Evolutionary conservation across 1,140 invertebrate species (phyloP), one percentile per base, ranked within the genome.

Genomic region (Bombus waltoni): DNA sequence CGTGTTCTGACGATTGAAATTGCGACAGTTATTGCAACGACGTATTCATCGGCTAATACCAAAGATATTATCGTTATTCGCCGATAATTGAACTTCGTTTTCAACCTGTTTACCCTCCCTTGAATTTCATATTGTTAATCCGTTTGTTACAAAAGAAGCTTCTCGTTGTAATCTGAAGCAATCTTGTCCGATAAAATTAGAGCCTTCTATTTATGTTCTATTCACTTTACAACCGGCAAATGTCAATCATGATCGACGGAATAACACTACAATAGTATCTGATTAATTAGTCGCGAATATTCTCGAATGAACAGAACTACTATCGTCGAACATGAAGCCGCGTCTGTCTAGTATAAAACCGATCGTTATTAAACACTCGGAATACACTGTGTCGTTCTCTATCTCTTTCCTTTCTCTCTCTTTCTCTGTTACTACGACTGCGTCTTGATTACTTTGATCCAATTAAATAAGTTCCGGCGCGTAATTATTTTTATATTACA

Each of bases 401-500:
- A 38, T 22, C 3, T 35, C 8, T 15, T 13, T 13, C 6, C 42
- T 32, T 25, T 73, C 71, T 42, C 11, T 42, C 28, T 9, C 2
- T 42, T 42, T 11, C 6, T 2, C 0, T 13, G 1, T 28, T 28
- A 35, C 15, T 35, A 10, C 0, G 25, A 5, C 5, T 42, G 25
- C 18, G 18, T 44, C 2, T 72, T 15, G 38, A 72, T 25, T 72
- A 15, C 40, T n/a, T 4, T n/a, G 40, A n/a, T 44, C 11, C 38
- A 28, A 44, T 18, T 35, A 38, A 38, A 28, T 25, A 75, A 25
- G 22, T 53, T 75, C 11, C 11, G 38, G 11, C 44, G 32, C 6
- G 32, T 38, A 35, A 75, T 75, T 57, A 75, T 75, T 75, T 75
- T 28, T 5, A 75, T 25, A 75, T 57, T 75, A 38, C 32, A 3